Conservation (phyloP, 2,113 vertebrate species). For the Thalassoma bifasciatum region DNA sequence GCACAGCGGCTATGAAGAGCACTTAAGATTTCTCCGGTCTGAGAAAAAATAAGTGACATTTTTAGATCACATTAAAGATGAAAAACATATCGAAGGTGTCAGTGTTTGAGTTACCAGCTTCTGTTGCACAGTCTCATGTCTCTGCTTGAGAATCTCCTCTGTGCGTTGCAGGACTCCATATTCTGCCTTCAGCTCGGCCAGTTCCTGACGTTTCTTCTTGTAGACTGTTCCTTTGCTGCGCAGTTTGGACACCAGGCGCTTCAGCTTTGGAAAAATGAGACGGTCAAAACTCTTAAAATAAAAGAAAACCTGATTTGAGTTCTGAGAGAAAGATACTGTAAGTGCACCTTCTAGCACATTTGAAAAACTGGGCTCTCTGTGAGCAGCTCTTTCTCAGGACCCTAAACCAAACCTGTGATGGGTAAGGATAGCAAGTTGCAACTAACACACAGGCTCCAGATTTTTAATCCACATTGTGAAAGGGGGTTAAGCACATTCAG, state of each 20-base stretch:
- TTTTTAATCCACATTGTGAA: not conserved
- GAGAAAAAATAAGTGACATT: rapidly evolving
- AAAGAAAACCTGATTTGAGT: not conserved
- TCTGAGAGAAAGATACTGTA: too few relatives aligned
- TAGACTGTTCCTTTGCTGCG: constrained; percentile 90
- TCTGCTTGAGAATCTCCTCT: constrained; percentile 91
- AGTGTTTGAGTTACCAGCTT: constrained; percentile 87
- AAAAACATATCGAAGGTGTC: not conserved
- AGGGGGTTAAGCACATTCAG: too few relatives aligned
- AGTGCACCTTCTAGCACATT: not conserved
- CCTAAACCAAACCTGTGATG: not conserved
- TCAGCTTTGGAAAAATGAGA: constrained; percentile 84
- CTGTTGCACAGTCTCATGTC: constrained; percentile 86
- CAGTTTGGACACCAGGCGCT: constrained; percentile 91
- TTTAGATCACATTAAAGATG: not conserved
- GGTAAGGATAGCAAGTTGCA: not conserved
- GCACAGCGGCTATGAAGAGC: not conserved
- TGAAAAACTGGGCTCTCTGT: not conserved
- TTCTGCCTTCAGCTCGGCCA: constrained; percentile 89
- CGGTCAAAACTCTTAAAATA: not conserved
- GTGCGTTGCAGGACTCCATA: constrained; percentile 94
- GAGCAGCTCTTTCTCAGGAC: not conserved
- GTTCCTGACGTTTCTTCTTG: constrained; percentile 92
- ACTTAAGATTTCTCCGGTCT: not conserved
- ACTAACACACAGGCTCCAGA: not conserved